Conservation (phyloP, 2,113 vertebrate genomes). For the Nothobranchius furzeri region DNA sequence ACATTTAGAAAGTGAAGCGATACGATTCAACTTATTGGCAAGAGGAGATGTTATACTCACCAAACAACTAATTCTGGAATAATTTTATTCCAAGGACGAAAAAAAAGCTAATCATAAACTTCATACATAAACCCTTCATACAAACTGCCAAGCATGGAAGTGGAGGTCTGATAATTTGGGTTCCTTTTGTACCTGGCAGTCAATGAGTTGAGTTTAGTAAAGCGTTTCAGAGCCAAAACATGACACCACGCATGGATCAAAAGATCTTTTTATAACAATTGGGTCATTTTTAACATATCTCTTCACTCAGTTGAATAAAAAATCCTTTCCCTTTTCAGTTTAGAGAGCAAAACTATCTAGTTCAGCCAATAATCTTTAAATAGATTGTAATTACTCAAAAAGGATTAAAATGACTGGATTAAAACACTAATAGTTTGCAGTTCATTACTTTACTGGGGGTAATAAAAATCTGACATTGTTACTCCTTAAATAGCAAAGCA, state of each 20-base stretch:
- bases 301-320: conserved; percentile 11
- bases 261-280: not conserved
- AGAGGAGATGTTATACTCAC: too few relatives aligned
- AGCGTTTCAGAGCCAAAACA: not conserved
- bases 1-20: too few relatives aligned
- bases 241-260: not conserved
- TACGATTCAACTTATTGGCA: too few relatives aligned
- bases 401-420: conserved; percentile 8
- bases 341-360: conserved; percentile 6
- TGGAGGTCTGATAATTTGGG: not conserved
- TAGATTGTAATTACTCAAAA: conserved; percentile 22
- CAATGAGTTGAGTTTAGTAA: not conserved
- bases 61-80: too few relatives aligned
- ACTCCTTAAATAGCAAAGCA: conserved; percentile 50
- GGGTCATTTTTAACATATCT: not conserved
- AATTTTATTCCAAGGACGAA: too few relatives aligned
- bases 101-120: too few relatives aligned
- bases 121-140: too few relatives aligned
- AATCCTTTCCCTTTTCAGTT: conserved; percentile 6
- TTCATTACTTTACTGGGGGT: conserved; percentile 39
- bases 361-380: conserved; percentile 15
- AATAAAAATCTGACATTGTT: conserved; percentile 25
- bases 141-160: not conserved
- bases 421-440: conserved; percentile 21
- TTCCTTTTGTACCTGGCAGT: not conserved